Base-by-base conservation (phyloP, 1,140 invertebrate species). In the Drosophila subpulchrella region DNA sequence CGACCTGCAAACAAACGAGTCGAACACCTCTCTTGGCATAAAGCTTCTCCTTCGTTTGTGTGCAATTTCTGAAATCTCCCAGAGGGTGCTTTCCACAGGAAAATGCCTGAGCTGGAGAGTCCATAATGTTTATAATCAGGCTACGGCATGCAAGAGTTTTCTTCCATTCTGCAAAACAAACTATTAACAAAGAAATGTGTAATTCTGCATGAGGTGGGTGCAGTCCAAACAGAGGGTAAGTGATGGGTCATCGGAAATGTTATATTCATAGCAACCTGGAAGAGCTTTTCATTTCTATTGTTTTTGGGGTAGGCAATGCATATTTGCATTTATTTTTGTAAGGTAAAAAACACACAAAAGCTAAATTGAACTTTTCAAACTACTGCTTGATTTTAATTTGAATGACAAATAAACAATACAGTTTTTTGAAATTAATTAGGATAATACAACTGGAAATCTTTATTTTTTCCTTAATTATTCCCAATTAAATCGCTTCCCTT, bases 1-100 rank as follows among this genome's bases (percentile, higher is more conserved):
- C 72, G 76, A 80, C 73, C 72, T 74, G 79, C 47, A 17, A 57
- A 56, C 81, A 88, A 82, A 74, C 81, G 44, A 58, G 67, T 12
- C 53, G 70, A 79, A 83, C 83, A 88, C 79, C 83, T 86, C 83
- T 86, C 46, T 71, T 61, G 27, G 58, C 39, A 41, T 73, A 67
- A 59, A 39, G 62, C 61, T 32, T 36, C 46, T 53, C 68, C 67
- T 67, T 78, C 51, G 48, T 74, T 75, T 57, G 54, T 41, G 13
- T 41, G 63, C 78, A 75, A 82, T 88, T 79, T 68, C 71, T 60
- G 75, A 67, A 56, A 75, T 74, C 78, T 61, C 36, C 6, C 55
- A 62, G 36, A 57, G 39, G 27, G 27, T 2, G 6, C 17, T 38
- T 53, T 56, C 41, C 41, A 24, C 24, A 56, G 15, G n/a, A n/a